phyloP scores from a whole-genome alignment of 2,888 invertebrate species.

The Glaucopsyche alexis region DNA sequence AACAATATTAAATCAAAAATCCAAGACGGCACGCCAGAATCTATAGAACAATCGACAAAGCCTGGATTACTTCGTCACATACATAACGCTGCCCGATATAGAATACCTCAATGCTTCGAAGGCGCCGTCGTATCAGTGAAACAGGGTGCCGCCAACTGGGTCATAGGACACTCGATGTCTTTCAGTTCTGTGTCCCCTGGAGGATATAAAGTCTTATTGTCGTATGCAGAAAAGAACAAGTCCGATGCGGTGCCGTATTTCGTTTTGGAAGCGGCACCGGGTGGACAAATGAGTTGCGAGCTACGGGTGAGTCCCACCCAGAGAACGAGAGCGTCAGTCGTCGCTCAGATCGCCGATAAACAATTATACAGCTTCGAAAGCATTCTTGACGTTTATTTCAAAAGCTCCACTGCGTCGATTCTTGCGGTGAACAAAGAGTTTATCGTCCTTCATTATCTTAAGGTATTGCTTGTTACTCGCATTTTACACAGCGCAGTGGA shows the following conservation, averaged over 20 bases:
- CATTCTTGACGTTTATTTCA: constrained; percentile 66
- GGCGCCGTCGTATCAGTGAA: constrained; percentile 66
- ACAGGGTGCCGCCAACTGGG: constrained; percentile 57
- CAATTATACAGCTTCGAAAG: constrained; percentile 70
- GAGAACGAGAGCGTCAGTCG: constrained; percentile 61
- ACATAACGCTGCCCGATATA: constrained; percentile 66
- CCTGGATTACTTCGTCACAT: constrained; percentile 69
- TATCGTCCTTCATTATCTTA: constrained; percentile 69
- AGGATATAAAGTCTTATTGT: constrained; percentile 66
- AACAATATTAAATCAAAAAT: constrained; percentile 39
- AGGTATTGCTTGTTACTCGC: constrained; percentile 49
- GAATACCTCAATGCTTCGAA: constrained; percentile 73
- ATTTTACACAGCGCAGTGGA: neutral
- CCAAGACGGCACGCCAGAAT: neutral
- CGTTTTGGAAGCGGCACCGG: constrained; percentile 72
- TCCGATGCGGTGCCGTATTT: constrained; percentile 62
- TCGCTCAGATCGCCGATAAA: constrained; percentile 65
- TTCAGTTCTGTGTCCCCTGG: constrained; percentile 75
- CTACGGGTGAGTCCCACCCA: constrained; percentile 63
- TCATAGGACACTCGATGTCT: constrained; percentile 64
- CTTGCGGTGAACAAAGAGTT: constrained; percentile 72
- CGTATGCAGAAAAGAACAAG: constrained; percentile 61
- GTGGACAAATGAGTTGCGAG: constrained; percentile 72
- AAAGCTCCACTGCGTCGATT: constrained; percentile 61
- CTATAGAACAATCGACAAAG: constrained; percentile 39